Base-by-base conservation (phyloP, 2,113 vertebrate genomes). In the Atrichornis clamosus region DNA sequence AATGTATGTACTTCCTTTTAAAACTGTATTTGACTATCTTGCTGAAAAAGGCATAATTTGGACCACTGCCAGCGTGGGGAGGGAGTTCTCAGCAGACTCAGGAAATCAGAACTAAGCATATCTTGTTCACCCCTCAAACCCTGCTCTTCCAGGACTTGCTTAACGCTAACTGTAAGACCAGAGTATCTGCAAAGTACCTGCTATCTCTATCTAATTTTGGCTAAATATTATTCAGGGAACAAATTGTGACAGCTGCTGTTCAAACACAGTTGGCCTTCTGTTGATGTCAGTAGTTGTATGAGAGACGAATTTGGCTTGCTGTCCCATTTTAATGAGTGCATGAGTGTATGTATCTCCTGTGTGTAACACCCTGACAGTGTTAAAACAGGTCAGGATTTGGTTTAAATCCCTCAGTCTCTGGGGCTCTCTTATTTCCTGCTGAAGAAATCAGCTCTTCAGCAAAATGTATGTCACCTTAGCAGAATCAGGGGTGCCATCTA, bases 241-340 rank as follows among this genome's bases (percentile, higher is more conserved):
- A 95, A 95, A 89, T 53, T 37, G 41, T 75, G 65, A 87, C 94
- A 97, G 95, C 87, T 95, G 73, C 77, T 96, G 87, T 89, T 94
- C 73, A 75, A 95, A 94, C 44, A 87, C 84, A 76, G 53, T 27
- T 64, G 72, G 76, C 89, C 68, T 92, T 89, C 91, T 94, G 91
- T 81, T 94, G 81, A 93, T 53, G 77, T 93, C 93, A 87, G 77
- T 56, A 56, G 53, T 87, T 73, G 49, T 42, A 84, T 16, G 49
- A 95, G 69, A 87, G 77, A n/a, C 0, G 0, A 87, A 82, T 85
- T 91, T 91, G 89, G 84, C 89, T 95, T 60, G 56, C 89, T 92
- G 15, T 68, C 65, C 86, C 32, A 27, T 76, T 94, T 97, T 96
- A 94, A 69, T 65, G 89, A 95, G 75, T 46, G 59, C 78, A 64